These are phyloP conservation scores for Spea hammondii DNA, from an alignment of 2,797 vertebrate genomes.

Conservation along the genomic window DNA sequence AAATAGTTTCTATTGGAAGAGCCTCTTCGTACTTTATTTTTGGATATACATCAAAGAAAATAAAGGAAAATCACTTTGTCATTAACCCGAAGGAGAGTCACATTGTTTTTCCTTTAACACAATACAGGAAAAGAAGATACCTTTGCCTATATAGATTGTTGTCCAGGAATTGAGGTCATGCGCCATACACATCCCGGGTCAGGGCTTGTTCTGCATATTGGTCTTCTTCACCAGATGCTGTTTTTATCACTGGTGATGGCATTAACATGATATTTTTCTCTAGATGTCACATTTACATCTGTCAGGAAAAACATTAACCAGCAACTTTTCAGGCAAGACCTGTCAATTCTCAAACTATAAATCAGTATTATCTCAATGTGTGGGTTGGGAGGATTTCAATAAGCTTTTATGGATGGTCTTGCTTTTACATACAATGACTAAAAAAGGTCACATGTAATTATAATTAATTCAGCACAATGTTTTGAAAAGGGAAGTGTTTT, in stretches of 20 bases:
- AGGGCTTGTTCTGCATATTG: not conserved
- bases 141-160: constrained; percentile 7
- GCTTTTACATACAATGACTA: constrained; percentile 6
- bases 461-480: not conserved
- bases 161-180: constrained; percentile 40
- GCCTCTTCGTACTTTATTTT: constrained; percentile 1
- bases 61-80: not conserved
- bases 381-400: constrained; percentile 6
- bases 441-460: constrained; percentile 4
- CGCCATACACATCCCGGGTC: constrained; percentile 2
- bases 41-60: not conserved
- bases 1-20: not conserved
- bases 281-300: constrained; percentile 51
- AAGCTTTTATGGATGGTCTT: not conserved
- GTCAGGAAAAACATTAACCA: constrained; percentile 23
- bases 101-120: not conserved
- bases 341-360: constrained; percentile 21
- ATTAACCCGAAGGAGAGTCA: accelerated
- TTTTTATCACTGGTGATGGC: constrained; percentile 44
- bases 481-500: not conserved
- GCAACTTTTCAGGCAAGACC: constrained; percentile 23
- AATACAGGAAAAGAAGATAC: not conserved
- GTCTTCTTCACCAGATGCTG: accelerated
- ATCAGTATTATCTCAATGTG: constrained; percentile 29
- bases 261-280: constrained; percentile 49